Base-by-base conservation (phyloP, 2,113 vertebrate genomes). In the Recurvirostra avosetta region DNA sequence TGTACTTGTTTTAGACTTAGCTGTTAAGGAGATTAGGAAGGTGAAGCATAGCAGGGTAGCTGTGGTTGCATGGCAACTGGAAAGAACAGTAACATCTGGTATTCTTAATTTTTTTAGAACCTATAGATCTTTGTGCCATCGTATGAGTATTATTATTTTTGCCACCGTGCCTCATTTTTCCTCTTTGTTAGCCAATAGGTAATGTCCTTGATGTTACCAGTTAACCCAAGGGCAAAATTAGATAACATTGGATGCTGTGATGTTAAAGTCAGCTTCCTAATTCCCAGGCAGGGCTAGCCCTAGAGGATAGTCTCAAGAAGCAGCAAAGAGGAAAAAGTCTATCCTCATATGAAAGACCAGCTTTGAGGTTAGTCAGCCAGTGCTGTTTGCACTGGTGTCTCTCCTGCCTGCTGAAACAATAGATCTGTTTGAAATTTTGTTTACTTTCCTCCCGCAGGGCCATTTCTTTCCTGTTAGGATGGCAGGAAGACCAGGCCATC, bases 61-160 rank as follows among this genome's bases (percentile, higher is more conserved):
- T 72, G 73, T 89, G 65, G 97, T 96, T 96, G 95, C 95, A 86
- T 95, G 94, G 95, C 96, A 97, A 96, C 94, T 95, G 80, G 77
- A 78, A 94, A 89, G 91, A 85, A 72, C 73, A 79, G 86, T 82
- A 95, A 91, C 92, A 95, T 94, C 92, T 91, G 84, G 86, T 84
- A 94, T 74, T 78, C 77, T 78, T 94, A 81, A 91, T 94, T 93
- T 84, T 91, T 94, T 91, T 78, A 62, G 71, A 90, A 91, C 49
- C 40, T 89, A 40, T 91, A 70, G 34, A 77, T 87, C 68, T 85
- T 79, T 55, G 22, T 62, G 76, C 56, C 25, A 20, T 41, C 2
- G 0, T 36, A 25, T 49, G 22, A 74, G 23, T 56, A 61, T 58
- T 74, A 59, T 77, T 88, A 21, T 86, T 94, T 65, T 49, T 85